phyloP scores from a whole-genome alignment of 2,113 vertebrate genomes.

The Chamaetylas fuelleborni region DNA sequence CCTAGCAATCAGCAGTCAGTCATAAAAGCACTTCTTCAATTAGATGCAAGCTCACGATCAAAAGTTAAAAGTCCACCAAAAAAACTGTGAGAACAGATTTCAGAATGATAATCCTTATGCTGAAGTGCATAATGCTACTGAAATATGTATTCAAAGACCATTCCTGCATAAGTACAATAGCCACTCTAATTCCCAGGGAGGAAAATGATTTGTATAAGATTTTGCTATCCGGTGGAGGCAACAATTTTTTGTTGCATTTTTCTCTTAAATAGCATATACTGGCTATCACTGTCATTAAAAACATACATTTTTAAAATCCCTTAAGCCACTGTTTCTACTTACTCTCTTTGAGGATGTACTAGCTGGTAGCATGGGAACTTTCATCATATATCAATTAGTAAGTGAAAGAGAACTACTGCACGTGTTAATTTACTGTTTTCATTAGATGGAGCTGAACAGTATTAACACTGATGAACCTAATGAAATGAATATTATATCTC shows the following conservation, averaged over 20 bases:
- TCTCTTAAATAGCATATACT: not conserved
- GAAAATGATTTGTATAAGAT: not conserved
- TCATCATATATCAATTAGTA: slow-evolving; percentile 37
- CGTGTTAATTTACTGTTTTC: slow-evolving; percentile 44
- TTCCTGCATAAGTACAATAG: not conserved
- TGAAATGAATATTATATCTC: slow-evolving; percentile 48
- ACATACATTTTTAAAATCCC: not conserved
- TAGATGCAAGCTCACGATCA: not conserved
- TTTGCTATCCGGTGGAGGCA: not conserved
- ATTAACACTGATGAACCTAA: slow-evolving; percentile 48
- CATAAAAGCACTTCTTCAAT: not conserved
- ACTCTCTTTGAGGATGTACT: slow-evolving; percentile 2
- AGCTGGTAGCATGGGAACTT: not conserved
- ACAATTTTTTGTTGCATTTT: not conserved
- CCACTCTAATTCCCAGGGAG: not conserved
- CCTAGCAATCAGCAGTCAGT: not conserved
- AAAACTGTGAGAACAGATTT: not conserved
- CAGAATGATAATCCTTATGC: not conserved
- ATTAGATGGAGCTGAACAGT: slow-evolving; percentile 37
- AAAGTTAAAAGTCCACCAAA: not conserved
- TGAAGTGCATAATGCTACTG: not conserved
- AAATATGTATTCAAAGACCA: slow-evolving; percentile 8
- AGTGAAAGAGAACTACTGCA: slow-evolving; percentile 10
- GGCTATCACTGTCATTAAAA: not conserved
- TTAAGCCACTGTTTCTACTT: not conserved